Base-by-base conservation (phyloP, 2,797 vertebrate genomes). In the Hemibagrus guttatus region DNA sequence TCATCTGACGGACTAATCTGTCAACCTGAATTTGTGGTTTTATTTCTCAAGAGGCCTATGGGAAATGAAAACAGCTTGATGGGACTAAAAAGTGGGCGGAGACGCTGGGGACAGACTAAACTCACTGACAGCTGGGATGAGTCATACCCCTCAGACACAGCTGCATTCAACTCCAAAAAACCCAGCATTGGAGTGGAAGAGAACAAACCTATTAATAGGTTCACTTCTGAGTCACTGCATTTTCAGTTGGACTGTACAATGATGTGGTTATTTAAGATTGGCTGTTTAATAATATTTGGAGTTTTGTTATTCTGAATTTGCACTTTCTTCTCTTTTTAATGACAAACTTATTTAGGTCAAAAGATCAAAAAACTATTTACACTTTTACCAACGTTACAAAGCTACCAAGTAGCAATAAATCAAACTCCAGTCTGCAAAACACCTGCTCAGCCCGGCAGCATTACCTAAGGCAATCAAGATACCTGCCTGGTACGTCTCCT, bases 391-490 rank as follows among this genome's bases (percentile, higher is more conserved):
- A 93, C 12, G 96, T 97, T 88, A 97, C 95, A 26, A 98, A 96
- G 91, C 90, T 94, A 84, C 92, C 95, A n/a, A 95, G 91, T 91
- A 94, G 95, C 58, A 90, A 94, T 59, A 90, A 93, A 90, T 68
- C 92, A 0, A 97, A 98, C 81, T 92, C 95, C 12, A 94, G 91
- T 90, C 92, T 96, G 61, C 95, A 96, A 88, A 94, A 93, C 83
- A 93, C 95, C 75, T 95, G 91, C 71, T 95, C 97, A 46, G 96
- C 97, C 66, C 96, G 97, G 88, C 97, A 98, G 87, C 98, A 99
- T 95, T 99, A 99, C 91, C 94, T 99, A 90, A 97, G 95, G 90
- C 98, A 99, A 87, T 98, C 98, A 71, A 95, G 98, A 91, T 99
- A 99, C 42, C 92, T 99, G 71, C 98, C 98, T 90, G 98, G 98